Percentiles rank a stretch among this genome's conserved stretches.
phyloP scores from a whole-genome alignment of 2,797 vertebrate genomes.

The Melanotaenia maccullochi region DNA sequence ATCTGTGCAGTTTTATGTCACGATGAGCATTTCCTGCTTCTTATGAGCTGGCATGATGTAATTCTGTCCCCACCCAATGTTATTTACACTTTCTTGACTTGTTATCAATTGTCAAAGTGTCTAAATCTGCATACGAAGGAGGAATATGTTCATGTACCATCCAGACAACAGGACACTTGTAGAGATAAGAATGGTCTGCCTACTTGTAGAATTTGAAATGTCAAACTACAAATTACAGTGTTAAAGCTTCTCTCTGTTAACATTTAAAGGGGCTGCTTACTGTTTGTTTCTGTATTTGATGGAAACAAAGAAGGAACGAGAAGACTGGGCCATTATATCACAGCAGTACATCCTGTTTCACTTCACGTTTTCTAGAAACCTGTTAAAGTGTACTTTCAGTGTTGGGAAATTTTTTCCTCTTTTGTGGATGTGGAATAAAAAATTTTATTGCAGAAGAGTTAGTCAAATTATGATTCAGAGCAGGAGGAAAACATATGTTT shows the following conservation, averaged over 20 bases:
- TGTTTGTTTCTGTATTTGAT: neutral
- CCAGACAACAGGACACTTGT: neutral
- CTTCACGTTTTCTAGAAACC: neutral
- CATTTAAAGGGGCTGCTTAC: neutral
- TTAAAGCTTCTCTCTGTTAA: neutral
- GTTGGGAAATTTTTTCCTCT: neutral
- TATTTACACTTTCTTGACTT: constrained; percentile 1
- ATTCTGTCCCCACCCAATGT: constrained; percentile 12
- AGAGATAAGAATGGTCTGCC: neutral
- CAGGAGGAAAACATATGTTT: neutral
- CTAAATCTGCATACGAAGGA: constrained; percentile 14
- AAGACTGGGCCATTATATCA: neutral
- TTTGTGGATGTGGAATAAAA: neutral
- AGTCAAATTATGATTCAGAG: neutral
- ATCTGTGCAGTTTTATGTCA: constrained; percentile 20
- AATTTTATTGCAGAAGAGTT: constrained; percentile 3
- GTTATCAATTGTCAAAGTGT: constrained; percentile 2
- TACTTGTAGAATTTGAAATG: neutral
- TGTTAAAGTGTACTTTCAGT: neutral
- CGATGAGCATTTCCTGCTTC: constrained; percentile 1
- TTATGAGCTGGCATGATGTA: constrained; percentile 15
- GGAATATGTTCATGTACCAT: neutral
- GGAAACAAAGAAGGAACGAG: neutral
- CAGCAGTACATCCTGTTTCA: constrained; percentile 4
- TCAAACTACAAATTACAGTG: neutral